Percentiles rank a stretch among this genome's conserved stretches.
Evolutionary conservation across 2,888 invertebrate genomes (phyloP).

Genomic region (Tenodera sinensis): DNA sequence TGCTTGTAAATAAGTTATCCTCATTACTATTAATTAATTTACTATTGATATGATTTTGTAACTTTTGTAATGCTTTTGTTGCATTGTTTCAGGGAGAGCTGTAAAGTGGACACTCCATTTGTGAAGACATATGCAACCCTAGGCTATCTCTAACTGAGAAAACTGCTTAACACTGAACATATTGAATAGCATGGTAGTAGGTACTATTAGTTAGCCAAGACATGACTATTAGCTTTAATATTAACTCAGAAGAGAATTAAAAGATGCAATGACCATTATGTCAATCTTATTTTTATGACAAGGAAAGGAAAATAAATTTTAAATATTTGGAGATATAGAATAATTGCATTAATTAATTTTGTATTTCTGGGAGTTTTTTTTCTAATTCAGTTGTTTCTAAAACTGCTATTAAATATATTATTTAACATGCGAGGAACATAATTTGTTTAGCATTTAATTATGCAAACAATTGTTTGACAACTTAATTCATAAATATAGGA

Average conservation of each 20-base stretch:
- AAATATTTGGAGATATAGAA: background rate
- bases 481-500: background rate
- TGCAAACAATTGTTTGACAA: background rate
- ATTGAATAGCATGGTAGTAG: background rate
- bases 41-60: too few species aligned
- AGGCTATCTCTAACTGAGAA: conserved; percentile 73
- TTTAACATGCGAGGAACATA: background rate
- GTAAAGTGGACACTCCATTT: conserved; percentile 84
- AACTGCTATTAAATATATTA: background rate
- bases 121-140: conserved; percentile 92
- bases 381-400: background rate
- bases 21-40: too few species aligned
- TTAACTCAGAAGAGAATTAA: background rate
- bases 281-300: background rate
- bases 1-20: too few species aligned
- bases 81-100: conserved; percentile 67
- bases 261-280: background rate
- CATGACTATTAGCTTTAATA: background rate
- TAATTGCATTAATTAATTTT: background rate
- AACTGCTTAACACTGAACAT: background rate
- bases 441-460: background rate
- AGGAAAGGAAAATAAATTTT: background rate
- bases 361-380: background rate
- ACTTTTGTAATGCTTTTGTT: conserved; percentile 20
- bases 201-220: background rate